phyloP scores from a whole-genome alignment of 2,113 vertebrate species.

The Azemiops feae region DNA sequence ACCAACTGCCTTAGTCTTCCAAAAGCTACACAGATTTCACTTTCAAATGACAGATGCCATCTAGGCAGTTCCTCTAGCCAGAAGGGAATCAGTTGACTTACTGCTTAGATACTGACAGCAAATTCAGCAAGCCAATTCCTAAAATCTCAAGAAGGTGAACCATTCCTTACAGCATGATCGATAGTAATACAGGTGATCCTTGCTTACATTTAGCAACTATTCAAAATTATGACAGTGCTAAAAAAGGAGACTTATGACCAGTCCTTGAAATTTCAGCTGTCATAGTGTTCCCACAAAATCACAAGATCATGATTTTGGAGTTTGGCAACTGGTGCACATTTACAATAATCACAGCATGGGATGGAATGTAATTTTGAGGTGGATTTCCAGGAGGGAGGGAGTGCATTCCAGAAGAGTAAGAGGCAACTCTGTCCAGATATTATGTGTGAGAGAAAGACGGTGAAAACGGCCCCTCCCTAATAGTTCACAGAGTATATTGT shows the following conservation, averaged over 20 bases:
- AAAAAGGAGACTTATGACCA: neutral
- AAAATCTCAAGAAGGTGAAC: neutral
- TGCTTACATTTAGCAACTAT: neutral
- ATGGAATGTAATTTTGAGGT: neutral
- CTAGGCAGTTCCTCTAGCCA: neutral
- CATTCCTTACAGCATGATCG: neutral
- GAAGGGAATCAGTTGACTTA: neutral
- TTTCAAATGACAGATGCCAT: neutral
- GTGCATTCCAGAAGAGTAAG: too few species aligned
- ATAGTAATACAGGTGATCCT: neutral
- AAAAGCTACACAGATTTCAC: neutral
- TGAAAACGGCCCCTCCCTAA: too few species aligned
- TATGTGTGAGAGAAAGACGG: too few species aligned
- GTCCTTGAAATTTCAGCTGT: neutral
- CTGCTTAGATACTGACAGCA: neutral
- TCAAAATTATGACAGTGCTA: neutral
- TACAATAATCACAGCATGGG: neutral
- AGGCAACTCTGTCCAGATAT: too few species aligned
- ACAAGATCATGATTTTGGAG: neutral
- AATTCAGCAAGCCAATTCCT: neutral
- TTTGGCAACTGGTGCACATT: neutral
- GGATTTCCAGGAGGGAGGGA: neutral
- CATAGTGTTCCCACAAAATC: neutral
- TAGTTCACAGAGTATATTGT: too few species aligned
- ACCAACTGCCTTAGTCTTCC: neutral